Evolutionary conservation across 2,113 vertebrate genomes (phyloP).

Genomic region (Dipodomys merriami): DNA sequence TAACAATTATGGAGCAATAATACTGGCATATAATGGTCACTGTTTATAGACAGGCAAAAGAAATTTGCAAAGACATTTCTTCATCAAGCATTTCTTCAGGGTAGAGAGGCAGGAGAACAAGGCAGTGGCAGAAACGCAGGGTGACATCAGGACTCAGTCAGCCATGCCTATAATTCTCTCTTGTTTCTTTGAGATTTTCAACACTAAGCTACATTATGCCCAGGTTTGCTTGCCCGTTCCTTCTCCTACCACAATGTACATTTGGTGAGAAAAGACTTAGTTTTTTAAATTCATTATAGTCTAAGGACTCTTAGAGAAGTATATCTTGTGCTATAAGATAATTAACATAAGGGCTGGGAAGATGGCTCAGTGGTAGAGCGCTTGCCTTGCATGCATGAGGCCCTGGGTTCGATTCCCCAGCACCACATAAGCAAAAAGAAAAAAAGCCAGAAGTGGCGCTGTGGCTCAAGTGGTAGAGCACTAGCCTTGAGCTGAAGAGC

Average conservation of each 20-base stretch:
- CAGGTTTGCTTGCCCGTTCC: background rate
- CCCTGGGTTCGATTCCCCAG: too few species aligned
- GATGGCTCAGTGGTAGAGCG: too few species aligned
- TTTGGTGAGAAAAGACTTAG: background rate
- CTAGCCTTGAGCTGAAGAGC: too few species aligned
- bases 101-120: too few species aligned
- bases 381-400: too few species aligned
- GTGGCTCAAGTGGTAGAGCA: too few species aligned
- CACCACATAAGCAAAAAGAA: too few species aligned
- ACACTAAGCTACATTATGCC: background rate
- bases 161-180: background rate
- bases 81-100: background rate
- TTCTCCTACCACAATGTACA: background rate
- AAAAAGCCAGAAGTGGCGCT: too few species aligned
- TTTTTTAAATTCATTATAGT: background rate
- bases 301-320: background rate
- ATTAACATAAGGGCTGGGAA: background rate
- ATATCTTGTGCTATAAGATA: background rate
- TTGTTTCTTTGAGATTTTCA: background rate
- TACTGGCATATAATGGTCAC: background rate
- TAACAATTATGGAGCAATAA: background rate
- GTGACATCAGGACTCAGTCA: too few species aligned
- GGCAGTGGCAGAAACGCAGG: fast-evolving
- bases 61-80: background rate
- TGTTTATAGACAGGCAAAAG: background rate